Conservation (phyloP, 2,797 vertebrate species). For the Molossus alvarezi region DNA sequence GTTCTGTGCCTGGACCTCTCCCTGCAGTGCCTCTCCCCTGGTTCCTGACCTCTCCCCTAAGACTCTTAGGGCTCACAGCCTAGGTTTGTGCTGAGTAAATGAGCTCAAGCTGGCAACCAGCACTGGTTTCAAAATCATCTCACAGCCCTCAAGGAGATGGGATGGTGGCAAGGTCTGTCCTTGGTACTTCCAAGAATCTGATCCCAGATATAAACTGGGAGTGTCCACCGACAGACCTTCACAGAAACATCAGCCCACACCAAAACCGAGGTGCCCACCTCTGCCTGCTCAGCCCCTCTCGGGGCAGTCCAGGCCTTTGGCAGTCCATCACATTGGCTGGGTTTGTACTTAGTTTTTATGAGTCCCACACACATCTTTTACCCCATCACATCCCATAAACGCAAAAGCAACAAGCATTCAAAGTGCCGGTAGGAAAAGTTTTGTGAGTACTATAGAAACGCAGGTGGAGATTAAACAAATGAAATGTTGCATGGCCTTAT, state of each 20-base stretch:
- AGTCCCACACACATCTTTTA: not conserved
- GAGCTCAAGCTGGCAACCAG: not conserved
- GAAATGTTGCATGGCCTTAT: not conserved
- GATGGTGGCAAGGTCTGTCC: not conserved
- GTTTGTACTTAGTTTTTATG: slow-evolving; percentile 14
- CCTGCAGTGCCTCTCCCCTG: not conserved
- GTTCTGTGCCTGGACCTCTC: not conserved
- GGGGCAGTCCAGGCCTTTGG: not conserved
- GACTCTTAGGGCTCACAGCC: not conserved
- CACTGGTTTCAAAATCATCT: slow-evolving; percentile 16
- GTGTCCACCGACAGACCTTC: not conserved
- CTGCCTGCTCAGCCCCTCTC: not conserved
- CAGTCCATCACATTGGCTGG: not conserved
- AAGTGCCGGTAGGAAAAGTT: not conserved
- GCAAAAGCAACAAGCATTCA: not conserved
- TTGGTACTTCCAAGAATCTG: not conserved
- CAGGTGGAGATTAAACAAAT: not conserved
- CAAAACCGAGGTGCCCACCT: not conserved
- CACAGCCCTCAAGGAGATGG: not conserved
- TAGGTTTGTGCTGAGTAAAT: not conserved
- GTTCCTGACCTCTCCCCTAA: not conserved
- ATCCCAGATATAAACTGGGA: not conserved
- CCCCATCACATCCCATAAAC: not conserved
- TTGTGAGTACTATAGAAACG: not conserved
- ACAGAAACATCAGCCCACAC: not conserved